Percentiles rank a stretch among this genome's conserved stretches.
phyloP scores from a whole-genome alignment of 2,888 invertebrate genomes.

The Scaptomyza caliginosa region DNA sequence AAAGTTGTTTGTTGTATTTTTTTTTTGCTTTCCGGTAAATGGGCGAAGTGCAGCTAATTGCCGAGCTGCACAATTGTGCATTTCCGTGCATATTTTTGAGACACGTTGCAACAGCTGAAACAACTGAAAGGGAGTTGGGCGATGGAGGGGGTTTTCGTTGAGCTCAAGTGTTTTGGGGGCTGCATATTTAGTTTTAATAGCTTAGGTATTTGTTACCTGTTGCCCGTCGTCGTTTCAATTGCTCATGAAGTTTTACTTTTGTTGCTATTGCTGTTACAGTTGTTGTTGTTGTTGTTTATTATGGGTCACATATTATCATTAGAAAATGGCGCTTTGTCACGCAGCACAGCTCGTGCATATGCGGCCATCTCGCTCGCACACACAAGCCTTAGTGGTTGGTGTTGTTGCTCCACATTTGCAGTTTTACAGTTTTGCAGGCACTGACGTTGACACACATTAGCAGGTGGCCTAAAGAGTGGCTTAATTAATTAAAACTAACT shows the following conservation, averaged over 20 bases:
- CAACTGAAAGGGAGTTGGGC: too few relatives aligned
- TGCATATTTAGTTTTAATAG: slow-evolving; percentile 80
- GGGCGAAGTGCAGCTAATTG: slow-evolving; percentile 78
- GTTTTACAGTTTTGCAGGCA: not conserved
- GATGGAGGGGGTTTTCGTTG: not conserved
- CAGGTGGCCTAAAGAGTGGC: slow-evolving; percentile 13
- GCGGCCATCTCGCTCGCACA: slow-evolving; percentile 43
- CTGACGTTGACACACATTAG: slow-evolving; percentile 38
- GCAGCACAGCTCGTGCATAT: slow-evolving; percentile 71
- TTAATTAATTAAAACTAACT: slow-evolving; percentile 39
- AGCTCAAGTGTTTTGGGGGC: slow-evolving; percentile 29
- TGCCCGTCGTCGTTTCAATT: slow-evolving; percentile 66
- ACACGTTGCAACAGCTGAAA: slow-evolving; percentile 15
- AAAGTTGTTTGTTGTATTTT: slow-evolving; percentile 48
- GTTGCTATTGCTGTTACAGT: slow-evolving; percentile 29
- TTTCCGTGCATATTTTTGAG: slow-evolving; percentile 82
- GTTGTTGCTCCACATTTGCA: slow-evolving; percentile 5
- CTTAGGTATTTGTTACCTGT: slow-evolving; percentile 79
- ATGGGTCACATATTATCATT: slow-evolving; percentile 81
- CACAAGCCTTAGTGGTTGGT: slow-evolving; percentile 3
- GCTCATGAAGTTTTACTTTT: slow-evolving; percentile 56
- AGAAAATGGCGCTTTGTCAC: slow-evolving; percentile 83
- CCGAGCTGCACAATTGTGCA: slow-evolving; percentile 83
- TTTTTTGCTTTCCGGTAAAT: slow-evolving; percentile 55
- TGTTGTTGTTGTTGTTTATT: slow-evolving; percentile 61